Conservation (phyloP, 2,888 invertebrate genomes). For the Galeopsomyia nigrocyanea region DNA sequence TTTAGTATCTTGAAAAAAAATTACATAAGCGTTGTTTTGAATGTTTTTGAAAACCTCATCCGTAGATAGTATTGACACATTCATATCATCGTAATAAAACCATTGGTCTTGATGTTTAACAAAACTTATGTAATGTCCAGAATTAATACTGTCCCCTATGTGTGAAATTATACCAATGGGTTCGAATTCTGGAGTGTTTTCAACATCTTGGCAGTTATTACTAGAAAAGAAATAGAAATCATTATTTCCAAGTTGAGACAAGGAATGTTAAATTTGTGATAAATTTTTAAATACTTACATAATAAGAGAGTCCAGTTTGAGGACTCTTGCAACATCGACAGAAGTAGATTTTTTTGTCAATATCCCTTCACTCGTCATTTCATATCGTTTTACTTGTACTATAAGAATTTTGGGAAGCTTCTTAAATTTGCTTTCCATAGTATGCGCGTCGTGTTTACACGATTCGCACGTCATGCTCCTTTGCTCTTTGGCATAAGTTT, state of each 20-base stretch:
- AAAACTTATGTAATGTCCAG: conserved; percentile 62
- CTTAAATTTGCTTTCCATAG: conserved; percentile 56
- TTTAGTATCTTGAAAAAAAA: conserved; percentile 57
- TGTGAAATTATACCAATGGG: conserved; percentile 61
- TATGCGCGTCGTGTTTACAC: conserved; percentile 57
- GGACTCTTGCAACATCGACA: conserved; percentile 56
- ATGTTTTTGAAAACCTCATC: conserved; percentile 58
- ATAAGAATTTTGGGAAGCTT: conserved; percentile 58
- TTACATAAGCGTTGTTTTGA: conserved; percentile 59
- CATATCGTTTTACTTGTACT: conserved; percentile 60
- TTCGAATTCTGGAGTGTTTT: conserved; percentile 51
- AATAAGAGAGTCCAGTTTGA: conserved; percentile 53
- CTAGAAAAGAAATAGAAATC: conserved; percentile 25
- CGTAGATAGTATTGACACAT: conserved; percentile 56
- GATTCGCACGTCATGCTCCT: conserved; percentile 57
- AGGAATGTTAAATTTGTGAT: too few species aligned
- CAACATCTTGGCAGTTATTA: conserved; percentile 36
- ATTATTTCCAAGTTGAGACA: not conserved
- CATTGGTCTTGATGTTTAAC: conserved; percentile 58
- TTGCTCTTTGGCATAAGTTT: conserved; percentile 56
- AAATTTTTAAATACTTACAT: conserved; percentile 52
- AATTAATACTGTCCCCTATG: conserved; percentile 61
- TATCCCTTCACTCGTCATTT: conserved; percentile 56
- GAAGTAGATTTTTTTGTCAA: conserved; percentile 58
- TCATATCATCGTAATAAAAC: conserved; percentile 61